Base-by-base conservation (phyloP, 2,888 invertebrate genomes). In the Temnothorax ravouxi region DNA sequence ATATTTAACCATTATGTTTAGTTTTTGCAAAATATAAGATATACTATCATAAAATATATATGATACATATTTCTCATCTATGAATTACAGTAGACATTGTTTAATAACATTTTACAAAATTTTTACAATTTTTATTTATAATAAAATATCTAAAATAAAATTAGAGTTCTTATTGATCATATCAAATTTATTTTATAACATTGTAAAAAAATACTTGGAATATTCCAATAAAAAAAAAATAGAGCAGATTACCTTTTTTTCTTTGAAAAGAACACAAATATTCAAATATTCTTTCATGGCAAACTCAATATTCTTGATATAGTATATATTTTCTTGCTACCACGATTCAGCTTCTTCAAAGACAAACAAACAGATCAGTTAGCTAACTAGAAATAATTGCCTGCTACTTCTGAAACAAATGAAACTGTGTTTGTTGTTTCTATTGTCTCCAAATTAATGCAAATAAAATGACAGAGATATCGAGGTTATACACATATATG, bases 281-380 rank as follows among this genome's bases (percentile, higher is more conserved):
- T 87, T 90, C 84, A 83, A 86, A 84, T 67, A 85, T 90, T 67
- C 86, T 92, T 91, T 92, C 92, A 93, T 92, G 93, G 92, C 93
- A 92, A 93, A 90, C 92, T 93, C 82, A 91, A 89, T 87, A 84
- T 72, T 82, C 77, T 76, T 75, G 71, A 83, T 66, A 25, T 69
- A 52, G 67, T 75, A 77, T n/a, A 86, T n/a, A 85, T 84, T 88
- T 82, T 79, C 79, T 54, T 80, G 67, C 87, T 87, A 79, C 80
- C 84, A 76, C 72, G 84, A 86, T 84, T 80, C 81, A 86, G 50
- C 80, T 85, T 86, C 79, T 72, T 82, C 41, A 66, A 79, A 66
- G 81, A 69, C 38, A 9, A 41, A 34, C 83, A 91, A 91, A 91
- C 84, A 90, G 52, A 88, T 86, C 86, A 87, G 83, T 90, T 87